These are phyloP conservation scores for Nothocercus julius DNA, from an alignment of 2,113 vertebrate species.

Conservation along the genomic window DNA sequence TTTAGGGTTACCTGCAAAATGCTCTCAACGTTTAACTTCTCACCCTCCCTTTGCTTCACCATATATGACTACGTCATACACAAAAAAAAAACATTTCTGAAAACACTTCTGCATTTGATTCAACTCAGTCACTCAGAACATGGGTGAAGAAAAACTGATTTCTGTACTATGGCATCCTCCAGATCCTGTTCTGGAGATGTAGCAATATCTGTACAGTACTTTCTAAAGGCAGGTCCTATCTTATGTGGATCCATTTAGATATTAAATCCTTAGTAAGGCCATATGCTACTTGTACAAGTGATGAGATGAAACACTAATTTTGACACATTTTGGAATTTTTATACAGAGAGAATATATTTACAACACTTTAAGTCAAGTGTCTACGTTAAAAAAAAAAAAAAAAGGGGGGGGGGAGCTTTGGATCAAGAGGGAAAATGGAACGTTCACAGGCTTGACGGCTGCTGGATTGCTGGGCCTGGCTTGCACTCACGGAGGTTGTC, in stretches of 20 bases:
- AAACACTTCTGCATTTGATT: background rate
- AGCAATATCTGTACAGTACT: background rate
- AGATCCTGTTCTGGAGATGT: background rate
- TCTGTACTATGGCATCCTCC: background rate
- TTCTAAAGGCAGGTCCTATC: slow-evolving; percentile 3
- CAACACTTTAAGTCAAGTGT: background rate
- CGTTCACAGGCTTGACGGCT: slow-evolving; percentile 85
- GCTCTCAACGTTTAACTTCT: background rate
- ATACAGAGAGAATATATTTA: background rate
- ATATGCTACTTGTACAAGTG: slow-evolving; percentile 24
- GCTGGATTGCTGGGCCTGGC: slow-evolving; percentile 73
- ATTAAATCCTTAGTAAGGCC: slow-evolving; percentile 32
- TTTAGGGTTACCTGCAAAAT: slow-evolving; percentile 10
- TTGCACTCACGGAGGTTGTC: slow-evolving; percentile 81
- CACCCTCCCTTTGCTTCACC: background rate
- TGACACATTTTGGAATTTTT: slow-evolving; percentile 23
- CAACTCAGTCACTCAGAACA: background rate
- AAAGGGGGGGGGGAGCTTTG: background rate
- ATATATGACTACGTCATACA: background rate
- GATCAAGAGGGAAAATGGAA: background rate
- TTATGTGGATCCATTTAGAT: background rate
- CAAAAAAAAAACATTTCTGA: background rate
- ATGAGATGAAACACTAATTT: slow-evolving; percentile 23
- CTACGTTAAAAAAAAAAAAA: background rate
- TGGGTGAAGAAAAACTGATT: background rate